Percentiles rank a stretch among this genome's conserved stretches.
phyloP scores from a whole-genome alignment of 2,113 vertebrate genomes.

The Rattus rattus region DNA sequence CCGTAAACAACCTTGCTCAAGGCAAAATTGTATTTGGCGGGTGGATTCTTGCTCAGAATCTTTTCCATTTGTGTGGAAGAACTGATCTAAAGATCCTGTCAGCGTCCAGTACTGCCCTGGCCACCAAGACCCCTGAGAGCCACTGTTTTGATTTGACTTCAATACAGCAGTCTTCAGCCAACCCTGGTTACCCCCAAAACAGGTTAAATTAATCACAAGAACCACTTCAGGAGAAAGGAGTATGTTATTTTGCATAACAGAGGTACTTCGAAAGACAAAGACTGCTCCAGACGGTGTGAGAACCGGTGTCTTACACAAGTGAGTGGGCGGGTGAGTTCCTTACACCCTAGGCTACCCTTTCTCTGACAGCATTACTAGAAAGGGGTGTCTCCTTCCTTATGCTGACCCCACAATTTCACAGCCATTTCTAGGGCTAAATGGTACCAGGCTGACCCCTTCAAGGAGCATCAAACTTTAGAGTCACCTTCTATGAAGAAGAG shows the following conservation, averaged over 20 bases:
- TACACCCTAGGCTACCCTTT: background rate
- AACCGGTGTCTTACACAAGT: rapidly evolving
- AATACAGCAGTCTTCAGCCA: background rate
- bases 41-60: rapidly evolving
- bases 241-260: background rate
- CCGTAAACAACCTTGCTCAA: background rate
- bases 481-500: background rate
- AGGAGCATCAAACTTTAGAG: background rate
- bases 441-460: no score
- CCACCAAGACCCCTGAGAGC: background rate
- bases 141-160: background rate
- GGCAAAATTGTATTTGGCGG: rapidly evolving
- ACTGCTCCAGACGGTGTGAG: background rate
- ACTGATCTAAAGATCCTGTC: rapidly evolving
- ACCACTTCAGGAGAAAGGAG: rapidly evolving
- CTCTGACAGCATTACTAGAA: background rate
- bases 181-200: background rate
- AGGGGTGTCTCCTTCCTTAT: rapidly evolving
- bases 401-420: background rate
- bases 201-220: background rate
- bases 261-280: background rate
- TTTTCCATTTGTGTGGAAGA: background rate
- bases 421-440: background rate
- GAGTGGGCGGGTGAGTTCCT: background rate
- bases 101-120: rapidly evolving